Evolutionary conservation across 2,113 vertebrate genomes (phyloP), one percentile per base, ranked within the genome.

Genomic region (Mustela nigripes): DNA sequence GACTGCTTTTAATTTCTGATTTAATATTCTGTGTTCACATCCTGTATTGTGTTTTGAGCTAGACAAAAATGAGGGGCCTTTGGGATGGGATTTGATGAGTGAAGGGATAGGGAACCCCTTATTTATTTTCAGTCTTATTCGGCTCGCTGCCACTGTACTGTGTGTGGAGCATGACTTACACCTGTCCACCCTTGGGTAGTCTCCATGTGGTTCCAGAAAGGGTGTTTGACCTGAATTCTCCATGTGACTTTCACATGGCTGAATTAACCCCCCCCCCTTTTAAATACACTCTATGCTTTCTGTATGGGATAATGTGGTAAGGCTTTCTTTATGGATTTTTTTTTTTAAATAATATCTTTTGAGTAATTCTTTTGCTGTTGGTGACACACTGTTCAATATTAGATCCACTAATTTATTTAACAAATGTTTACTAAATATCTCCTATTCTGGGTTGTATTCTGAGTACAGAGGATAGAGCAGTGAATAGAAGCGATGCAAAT

Each of bases 121-220:
- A 16, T 50, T 76, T 81, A 11, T 50, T 81, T 80, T 33, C 4
- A 12, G 65, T 42, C 39, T 60, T 48, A 22, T 10, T 36, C 65
- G 76, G 21, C 28, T 62, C 9, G 74, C 60, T 71, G n/a, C 33
- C 56, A 0, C 76, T 56, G 10, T 39, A 58, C 22, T 48, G 15
- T 0, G 0, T 15, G 65, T 33, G 65, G 16, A 15, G 5, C 26
- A 3, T 11, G 4, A 0, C 10, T 1, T 0, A 58, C 1, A 6
- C 60, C 83, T 22, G 16, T 33, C 50, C 7, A 4, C n/a, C 9
- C 45, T 26, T 7, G 7, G 89, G 39, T 78, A 56, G 18, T 39
- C 36, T 50, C 36, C 5, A 1, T 48, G 53, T 8, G 18, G 5
- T 69, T 83, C 24, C 31, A 14, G 58, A 45, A 63, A 79, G 56